Percentiles rank a stretch among this genome's conserved stretches.
Conservation (phyloP, 1,140 invertebrate genomes). For the Neodiprion fabricii region DNA sequence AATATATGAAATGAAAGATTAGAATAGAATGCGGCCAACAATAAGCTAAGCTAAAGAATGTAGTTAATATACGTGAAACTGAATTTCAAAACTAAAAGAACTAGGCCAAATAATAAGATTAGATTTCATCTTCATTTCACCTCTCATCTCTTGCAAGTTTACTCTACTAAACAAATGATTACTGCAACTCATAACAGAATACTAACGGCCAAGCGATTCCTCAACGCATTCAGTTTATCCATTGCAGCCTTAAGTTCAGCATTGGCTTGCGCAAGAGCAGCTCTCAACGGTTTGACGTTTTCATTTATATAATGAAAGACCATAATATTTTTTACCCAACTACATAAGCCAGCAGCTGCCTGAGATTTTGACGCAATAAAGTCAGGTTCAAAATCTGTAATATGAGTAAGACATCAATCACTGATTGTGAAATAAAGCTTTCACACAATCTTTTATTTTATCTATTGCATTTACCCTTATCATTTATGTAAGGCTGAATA, state of each 20-base stretch:
- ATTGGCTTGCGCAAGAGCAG: constrained; percentile 83
- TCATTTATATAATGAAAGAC: constrained; percentile 92
- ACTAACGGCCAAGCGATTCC: constrained; percentile 65
- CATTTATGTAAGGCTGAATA: constrained; percentile 62
- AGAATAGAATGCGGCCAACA: no score
- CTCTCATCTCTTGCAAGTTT: no score
- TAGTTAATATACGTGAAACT: no score
- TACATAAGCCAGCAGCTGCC: constrained; percentile 89
- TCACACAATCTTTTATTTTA: constrained; percentile 39
- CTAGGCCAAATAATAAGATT: no score
- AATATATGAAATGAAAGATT: no score
- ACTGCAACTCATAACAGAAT: constrained; percentile 13
- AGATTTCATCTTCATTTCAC: no score
- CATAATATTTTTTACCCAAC: constrained; percentile 94
- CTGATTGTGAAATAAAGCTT: constrained; percentile 60
- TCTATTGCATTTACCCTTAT: constrained; percentile 43
- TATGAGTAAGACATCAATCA: constrained; percentile 16
- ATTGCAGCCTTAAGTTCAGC: constrained; percentile 81
- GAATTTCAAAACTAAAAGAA: no score
- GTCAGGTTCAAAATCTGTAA: constrained; percentile 83
- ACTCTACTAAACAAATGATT: not conserved
- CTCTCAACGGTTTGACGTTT: constrained; percentile 90
- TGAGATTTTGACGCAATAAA: constrained; percentile 85
- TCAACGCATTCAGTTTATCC: constrained; percentile 75
- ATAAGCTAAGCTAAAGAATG: no score